Evolutionary conservation across 2,888 invertebrate genomes (phyloP).

Genomic region (Dioctria linearis): DNA sequence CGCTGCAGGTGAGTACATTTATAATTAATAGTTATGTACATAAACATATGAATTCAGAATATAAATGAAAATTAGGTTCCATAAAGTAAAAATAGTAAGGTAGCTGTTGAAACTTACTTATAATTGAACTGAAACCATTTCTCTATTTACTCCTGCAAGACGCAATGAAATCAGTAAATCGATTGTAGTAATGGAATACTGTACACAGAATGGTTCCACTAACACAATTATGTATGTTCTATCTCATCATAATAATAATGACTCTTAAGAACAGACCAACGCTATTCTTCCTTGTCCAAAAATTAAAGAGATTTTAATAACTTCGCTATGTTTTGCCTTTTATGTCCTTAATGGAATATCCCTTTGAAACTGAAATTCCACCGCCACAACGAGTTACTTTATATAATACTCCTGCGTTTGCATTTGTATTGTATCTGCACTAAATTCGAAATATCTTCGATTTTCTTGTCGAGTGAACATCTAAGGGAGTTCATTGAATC

Average conservation of each 20-base stretch:
- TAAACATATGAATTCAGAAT: too few species aligned
- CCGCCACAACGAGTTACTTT: background rate
- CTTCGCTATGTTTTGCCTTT: background rate
- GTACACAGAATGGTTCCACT: too few species aligned
- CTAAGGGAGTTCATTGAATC: slow-evolving; percentile 28
- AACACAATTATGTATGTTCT: too few species aligned
- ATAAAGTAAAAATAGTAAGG: background rate
- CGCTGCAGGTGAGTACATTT: slow-evolving; percentile 84
- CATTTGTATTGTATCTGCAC: slow-evolving; percentile 6
- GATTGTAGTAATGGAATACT: too few species aligned
- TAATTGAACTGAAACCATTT: background rate
- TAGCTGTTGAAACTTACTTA: background rate
- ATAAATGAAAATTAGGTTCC: background rate
- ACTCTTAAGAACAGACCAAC: too few species aligned
- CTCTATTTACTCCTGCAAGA: too few species aligned
- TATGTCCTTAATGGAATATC: background rate
- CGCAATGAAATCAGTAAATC: too few species aligned
- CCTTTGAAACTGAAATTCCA: background rate
- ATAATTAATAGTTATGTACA: background rate
- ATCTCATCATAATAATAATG: too few species aligned
- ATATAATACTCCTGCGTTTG: slow-evolving; percentile 12
- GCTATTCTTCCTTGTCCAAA: too few species aligned
- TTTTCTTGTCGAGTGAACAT: slow-evolving; percentile 33
- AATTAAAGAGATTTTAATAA: too few species aligned
- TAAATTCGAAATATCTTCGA: slow-evolving; percentile 26